Percentiles rank a stretch among this genome's conserved stretches.
Evolutionary conservation across 30 jellyfish, hydroid and myxozoan genomes (phyloP).

Genomic region (Nemopilema nomurai): DNA sequence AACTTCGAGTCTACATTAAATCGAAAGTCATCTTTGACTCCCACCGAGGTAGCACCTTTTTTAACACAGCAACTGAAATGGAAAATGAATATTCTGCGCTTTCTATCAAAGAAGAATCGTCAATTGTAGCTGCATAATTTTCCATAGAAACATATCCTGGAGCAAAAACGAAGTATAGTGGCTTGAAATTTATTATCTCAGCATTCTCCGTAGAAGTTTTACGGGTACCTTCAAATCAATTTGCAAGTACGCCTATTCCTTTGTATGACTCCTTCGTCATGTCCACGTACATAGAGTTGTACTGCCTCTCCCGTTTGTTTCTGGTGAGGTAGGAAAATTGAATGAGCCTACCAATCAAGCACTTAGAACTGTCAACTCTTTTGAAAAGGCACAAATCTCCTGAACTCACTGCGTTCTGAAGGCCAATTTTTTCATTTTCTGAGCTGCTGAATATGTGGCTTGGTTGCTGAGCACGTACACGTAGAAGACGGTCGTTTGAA

Average conservation of each 20-base stretch:
- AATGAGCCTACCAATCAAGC: slow-evolving; percentile 34
- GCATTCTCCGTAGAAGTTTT: not conserved
- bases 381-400: slow-evolving; percentile 42
- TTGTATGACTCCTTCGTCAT: slow-evolving; percentile 15
- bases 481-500: slow-evolving; percentile 1
- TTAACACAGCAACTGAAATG: too few species aligned
- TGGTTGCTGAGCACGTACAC: slow-evolving; percentile 53
- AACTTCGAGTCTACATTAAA: too few species aligned
- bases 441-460: slow-evolving; percentile 17
- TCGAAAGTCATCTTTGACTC: too few species aligned
- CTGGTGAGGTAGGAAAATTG: slow-evolving; percentile 48
- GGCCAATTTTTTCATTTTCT: slow-evolving; percentile 21
- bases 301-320: slow-evolving; percentile 29
- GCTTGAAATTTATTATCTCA: not conserved
- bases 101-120: too few species aligned
- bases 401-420: slow-evolving; percentile 13
- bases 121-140: slow-evolving; percentile 2
- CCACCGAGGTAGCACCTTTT: too few species aligned
- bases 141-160: slow-evolving; percentile 42
- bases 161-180: slow-evolving; percentile 14
- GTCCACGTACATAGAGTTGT: slow-evolving; percentile 27
- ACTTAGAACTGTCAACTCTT: slow-evolving; percentile 27
- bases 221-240: slow-evolving; percentile 15
- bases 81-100: too few species aligned
- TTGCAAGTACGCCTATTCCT: slow-evolving; percentile 24